These are phyloP conservation scores for Nephrotoma appendiculata DNA, from an alignment of 2,888 invertebrate species.

Conservation along the genomic window DNA sequence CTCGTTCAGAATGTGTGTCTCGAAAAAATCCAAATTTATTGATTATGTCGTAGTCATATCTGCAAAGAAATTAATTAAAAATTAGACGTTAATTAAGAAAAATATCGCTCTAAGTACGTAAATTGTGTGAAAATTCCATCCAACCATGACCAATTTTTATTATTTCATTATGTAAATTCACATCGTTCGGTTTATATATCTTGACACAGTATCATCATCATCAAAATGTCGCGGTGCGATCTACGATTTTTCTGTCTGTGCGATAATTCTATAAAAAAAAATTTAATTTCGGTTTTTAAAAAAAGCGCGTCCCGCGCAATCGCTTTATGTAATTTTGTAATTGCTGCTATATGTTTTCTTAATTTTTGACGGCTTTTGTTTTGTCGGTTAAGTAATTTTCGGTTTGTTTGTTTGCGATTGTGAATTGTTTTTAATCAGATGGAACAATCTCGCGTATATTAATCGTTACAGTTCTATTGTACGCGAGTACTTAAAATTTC, in stretches of 20 bases:
- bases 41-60: not conserved
- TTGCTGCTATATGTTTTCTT: not conserved
- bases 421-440: not conserved
- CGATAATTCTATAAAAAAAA: not conserved
- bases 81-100: not conserved
- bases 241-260: not conserved
- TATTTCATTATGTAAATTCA: not conserved
- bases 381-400: not conserved
- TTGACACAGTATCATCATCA: not conserved
- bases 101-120: not conserved
- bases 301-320: not conserved
- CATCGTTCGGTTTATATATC: not conserved
- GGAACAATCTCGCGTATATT: not conserved
- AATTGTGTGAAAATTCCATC: not conserved
- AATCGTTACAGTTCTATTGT: not conserved
- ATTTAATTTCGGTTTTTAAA: not conserved
- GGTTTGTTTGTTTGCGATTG: not conserved
- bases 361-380: not conserved
- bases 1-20: not conserved
- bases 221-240: not conserved
- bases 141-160: not conserved
- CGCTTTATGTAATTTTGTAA: not conserved
- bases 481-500: not conserved
- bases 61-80: not conserved
- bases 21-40: not conserved